Evolutionary conservation across 2,113 vertebrate genomes (phyloP).

Genomic region (Gymnocephalus cernua): DNA sequence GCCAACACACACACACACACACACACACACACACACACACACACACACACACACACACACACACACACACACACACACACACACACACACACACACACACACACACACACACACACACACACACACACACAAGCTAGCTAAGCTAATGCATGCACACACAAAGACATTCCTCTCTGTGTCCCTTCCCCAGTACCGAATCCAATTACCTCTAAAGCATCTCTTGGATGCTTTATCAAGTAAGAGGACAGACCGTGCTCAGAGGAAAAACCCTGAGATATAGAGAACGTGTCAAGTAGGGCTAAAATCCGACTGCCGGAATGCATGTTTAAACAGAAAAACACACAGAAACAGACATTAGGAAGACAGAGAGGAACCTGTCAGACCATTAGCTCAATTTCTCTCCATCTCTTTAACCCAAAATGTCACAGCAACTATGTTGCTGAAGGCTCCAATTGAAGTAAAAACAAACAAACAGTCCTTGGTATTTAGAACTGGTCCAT

Average conservation of each 20-base stretch:
- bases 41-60: conserved; percentile 36
- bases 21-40: conserved; percentile 25
- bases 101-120: conserved; percentile 34
- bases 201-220: conserved; percentile 80
- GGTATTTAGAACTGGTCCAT: conserved; percentile 47
- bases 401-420: conserved; percentile 29
- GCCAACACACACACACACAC: conserved; percentile 39
- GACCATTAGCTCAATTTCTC: conserved; percentile 9
- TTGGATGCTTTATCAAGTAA: conserved; percentile 74
- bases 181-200: conserved; percentile 71
- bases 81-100: not conserved
- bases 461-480: not conserved
- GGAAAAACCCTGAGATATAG: conserved; percentile 40
- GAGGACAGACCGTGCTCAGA: conserved; percentile 56
- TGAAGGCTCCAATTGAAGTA: conserved; percentile 26
- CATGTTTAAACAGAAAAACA: conserved; percentile 9
- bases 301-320: conserved; percentile 28
- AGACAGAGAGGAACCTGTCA: not conserved
- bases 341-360: not conserved
- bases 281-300: conserved; percentile 39
- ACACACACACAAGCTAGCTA: not conserved
- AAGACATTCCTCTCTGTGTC: conserved; percentile 63
- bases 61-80: conserved; percentile 13
- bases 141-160: conserved; percentile 55
- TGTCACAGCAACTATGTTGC: conserved; percentile 29